Evolutionary conservation across 2,888 invertebrate genomes (phyloP).

Genomic region (Polydrusus tereticollis): DNA sequence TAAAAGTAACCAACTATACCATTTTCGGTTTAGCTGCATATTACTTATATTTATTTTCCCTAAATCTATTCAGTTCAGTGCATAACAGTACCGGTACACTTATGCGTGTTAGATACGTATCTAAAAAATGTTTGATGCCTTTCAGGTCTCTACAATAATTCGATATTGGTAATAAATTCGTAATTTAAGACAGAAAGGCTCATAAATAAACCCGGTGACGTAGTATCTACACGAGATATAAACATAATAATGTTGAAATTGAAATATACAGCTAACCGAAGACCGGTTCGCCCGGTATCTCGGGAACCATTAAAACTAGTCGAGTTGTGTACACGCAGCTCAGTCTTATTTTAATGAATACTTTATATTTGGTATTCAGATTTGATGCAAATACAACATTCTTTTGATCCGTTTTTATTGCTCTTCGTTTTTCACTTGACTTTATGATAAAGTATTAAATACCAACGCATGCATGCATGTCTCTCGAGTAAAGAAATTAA

Average conservation of each 20-base stretch:
- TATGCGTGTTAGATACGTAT: neutral
- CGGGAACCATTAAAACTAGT: conserved; percentile 36
- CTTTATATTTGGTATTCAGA: conserved; percentile 44
- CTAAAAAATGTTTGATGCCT: neutral
- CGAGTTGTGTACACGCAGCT: conserved; percentile 20
- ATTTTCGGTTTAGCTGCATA: too few relatives aligned
- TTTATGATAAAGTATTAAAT: neutral
- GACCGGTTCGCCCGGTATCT: conserved; percentile 47
- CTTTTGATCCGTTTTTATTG: conserved; percentile 37
- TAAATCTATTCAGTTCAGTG: neutral
- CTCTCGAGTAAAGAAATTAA: too few relatives aligned
- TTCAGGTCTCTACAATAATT: neutral
- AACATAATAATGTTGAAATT: conserved; percentile 50
- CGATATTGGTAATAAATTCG: conserved; percentile 6
- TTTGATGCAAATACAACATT: conserved; percentile 47
- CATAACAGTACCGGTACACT: neutral
- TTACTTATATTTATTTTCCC: too few relatives aligned
- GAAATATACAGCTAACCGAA: conserved; percentile 49
- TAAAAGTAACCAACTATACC: too few relatives aligned
- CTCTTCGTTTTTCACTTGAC: conserved; percentile 19
- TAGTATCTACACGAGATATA: conserved; percentile 43
- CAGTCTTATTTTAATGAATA: conserved; percentile 44
- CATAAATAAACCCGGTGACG: conserved; percentile 42
- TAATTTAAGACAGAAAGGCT: conserved; percentile 34
- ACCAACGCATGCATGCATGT: neutral